Evolutionary conservation across 1,140 invertebrate genomes (phyloP).

Genomic region (Semibalanus balanoides): DNA sequence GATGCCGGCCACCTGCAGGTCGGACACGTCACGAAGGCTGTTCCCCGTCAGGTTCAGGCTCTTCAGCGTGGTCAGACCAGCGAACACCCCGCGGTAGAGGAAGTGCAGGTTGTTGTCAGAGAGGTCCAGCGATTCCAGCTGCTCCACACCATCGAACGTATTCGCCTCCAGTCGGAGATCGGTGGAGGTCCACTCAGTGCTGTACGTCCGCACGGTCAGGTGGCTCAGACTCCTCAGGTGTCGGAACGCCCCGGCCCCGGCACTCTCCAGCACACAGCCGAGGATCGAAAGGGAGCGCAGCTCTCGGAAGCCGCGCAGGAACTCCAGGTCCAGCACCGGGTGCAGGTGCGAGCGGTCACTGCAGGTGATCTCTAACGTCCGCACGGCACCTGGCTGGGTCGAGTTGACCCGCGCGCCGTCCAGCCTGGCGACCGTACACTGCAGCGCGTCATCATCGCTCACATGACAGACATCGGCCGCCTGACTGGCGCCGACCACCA

Average conservation of each 20-base stretch:
- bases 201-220: constrained; percentile 65
- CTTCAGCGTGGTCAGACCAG: constrained; percentile 50
- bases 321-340: constrained; percentile 13
- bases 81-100: constrained; percentile 41
- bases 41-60: constrained; percentile 69
- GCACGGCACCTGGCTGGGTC: constrained; percentile 11
- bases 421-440: neutral
- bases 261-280: constrained; percentile 18
- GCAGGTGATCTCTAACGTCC: constrained; percentile 14
- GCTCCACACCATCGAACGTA: constrained; percentile 50
- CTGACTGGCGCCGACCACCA: neutral
- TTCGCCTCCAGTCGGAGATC: constrained; percentile 46
- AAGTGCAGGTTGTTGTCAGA: constrained; percentile 46
- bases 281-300: constrained; percentile 16
- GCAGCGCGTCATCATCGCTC: neutral
- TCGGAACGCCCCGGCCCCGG: constrained; percentile 47
- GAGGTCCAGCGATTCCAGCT: constrained; percentile 46
- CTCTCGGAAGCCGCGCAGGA: constrained; percentile 16
- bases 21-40: constrained; percentile 51
- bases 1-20: constrained; percentile 56
- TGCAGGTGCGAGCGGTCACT: constrained; percentile 15
- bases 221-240: constrained; percentile 43
- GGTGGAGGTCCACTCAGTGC: constrained; percentile 52
- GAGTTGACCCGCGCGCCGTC: neutral
- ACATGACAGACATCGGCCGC: neutral